Conservation (phyloP, 1,140 invertebrate genomes). For the Drepana arcuata region DNA sequence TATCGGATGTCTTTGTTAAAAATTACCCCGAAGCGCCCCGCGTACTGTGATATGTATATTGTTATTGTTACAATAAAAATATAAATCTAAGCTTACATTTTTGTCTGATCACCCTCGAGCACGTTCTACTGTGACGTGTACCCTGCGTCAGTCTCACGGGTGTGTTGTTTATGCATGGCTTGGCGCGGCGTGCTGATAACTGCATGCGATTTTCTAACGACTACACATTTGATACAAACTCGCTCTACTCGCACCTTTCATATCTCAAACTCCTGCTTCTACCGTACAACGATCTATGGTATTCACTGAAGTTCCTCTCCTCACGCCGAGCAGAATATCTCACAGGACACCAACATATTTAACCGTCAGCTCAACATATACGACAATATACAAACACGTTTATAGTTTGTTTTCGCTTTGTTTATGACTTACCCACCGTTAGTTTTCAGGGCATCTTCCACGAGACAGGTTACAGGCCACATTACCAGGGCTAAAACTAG, state of each 20-base stretch:
- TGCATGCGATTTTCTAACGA: constrained; percentile 51
- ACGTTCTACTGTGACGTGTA: constrained; percentile 26
- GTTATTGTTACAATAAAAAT: constrained; percentile 69
- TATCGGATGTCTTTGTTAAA: constrained; percentile 26
- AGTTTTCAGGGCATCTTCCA: constrained; percentile 22
- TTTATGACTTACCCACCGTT: constrained; percentile 11
- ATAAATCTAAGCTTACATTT: constrained; percentile 46
- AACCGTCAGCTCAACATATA: not conserved
- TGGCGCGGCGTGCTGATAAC: constrained; percentile 41
- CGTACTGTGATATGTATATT: constrained; percentile 70
- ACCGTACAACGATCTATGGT: constrained; percentile 4
- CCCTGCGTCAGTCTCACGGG: constrained; percentile 32
- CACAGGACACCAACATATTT: constrained; percentile 11
- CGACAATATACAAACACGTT: constrained; percentile 3
- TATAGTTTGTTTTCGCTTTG: constrained; percentile 15
- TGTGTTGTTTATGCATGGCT: constrained; percentile 69
- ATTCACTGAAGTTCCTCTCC: constrained; percentile 3
- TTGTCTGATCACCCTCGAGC: constrained; percentile 44
- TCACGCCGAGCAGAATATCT: constrained; percentile 14
- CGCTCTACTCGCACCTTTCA: constrained; percentile 20
- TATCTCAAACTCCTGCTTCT: constrained; percentile 10
- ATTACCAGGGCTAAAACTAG: constrained; percentile 16
- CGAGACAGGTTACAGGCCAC: constrained; percentile 16
- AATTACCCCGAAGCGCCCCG: constrained; percentile 63
- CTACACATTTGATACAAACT: constrained; percentile 28